Evolutionary conservation across 1,140 invertebrate species (phyloP).

Genomic region (Bursaphelenchus mucronatus): DNA sequence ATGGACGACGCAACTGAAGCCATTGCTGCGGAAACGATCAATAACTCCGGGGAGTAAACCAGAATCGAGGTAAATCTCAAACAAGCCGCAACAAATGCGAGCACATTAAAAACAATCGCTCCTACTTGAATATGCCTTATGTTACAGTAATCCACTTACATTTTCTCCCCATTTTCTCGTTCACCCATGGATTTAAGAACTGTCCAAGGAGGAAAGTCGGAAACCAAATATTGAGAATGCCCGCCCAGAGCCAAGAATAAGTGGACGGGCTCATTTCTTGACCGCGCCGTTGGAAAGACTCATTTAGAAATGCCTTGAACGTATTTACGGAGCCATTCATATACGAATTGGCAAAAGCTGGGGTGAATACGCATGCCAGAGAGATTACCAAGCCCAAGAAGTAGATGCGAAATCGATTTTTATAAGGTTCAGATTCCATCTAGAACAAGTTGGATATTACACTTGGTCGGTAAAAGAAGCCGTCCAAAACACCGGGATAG

Average conservation of each 20-base stretch:
- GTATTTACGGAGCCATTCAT: constrained; percentile 36
- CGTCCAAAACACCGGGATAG: no score
- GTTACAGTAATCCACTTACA: constrained; percentile 27
- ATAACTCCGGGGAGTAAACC: constrained; percentile 26
- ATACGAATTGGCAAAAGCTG: constrained; percentile 34
- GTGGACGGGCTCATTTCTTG: constrained; percentile 23
- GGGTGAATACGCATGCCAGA: constrained; percentile 31
- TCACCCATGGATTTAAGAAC: constrained; percentile 42
- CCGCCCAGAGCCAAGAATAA: constrained; percentile 37
- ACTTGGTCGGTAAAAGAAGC: no score
- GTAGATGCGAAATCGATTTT: no score
- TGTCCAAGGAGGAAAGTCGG: constrained; percentile 36
- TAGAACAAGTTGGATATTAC: no score
- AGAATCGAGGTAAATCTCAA: constrained; percentile 24
- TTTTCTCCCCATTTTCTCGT: constrained; percentile 42
- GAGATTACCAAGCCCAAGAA: constrained; percentile 6
- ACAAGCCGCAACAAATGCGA: constrained; percentile 21
- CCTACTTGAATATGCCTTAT: constrained; percentile 4
- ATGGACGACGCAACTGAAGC: constrained; percentile 40
- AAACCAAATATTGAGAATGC: constrained; percentile 42
- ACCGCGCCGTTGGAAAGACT: constrained; percentile 35
- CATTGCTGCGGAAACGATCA: constrained; percentile 30
- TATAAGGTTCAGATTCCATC: no score
- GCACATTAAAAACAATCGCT: constrained; percentile 30
- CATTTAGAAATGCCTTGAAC: constrained; percentile 37